phyloP scores from a whole-genome alignment of 2,797 vertebrate genomes.

The Leptodactylus fallax region DNA sequence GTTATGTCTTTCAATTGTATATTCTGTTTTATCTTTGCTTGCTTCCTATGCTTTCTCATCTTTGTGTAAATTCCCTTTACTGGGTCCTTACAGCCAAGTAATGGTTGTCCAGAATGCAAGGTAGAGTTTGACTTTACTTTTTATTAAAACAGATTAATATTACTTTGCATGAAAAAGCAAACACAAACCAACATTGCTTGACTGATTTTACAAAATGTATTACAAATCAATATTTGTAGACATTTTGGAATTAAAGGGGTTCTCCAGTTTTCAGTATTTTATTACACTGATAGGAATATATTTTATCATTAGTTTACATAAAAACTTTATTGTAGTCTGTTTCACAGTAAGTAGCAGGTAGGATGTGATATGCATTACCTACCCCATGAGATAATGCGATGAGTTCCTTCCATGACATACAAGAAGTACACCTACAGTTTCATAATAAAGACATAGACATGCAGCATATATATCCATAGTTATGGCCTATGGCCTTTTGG shows the following conservation, averaged over 20 bases:
- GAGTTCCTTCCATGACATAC: no score
- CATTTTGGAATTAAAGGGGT: constrained; percentile 14
- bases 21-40: constrained; percentile 69
- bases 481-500: no score
- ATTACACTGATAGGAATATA: not conserved
- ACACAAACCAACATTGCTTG: not conserved
- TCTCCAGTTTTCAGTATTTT: not conserved
- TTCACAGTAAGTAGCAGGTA: no score
- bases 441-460: no score
- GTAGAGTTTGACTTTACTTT: constrained; percentile 83
- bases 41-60: constrained; percentile 74
- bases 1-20: constrained; percentile 63
- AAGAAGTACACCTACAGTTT: no score
- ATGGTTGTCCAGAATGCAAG: constrained; percentile 99
- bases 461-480: no score
- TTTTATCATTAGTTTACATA: not conserved
- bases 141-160: constrained; percentile 44
- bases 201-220: not conserved
- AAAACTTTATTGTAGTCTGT: not conserved
- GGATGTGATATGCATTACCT: no score
- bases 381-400: no score
- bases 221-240: not conserved
- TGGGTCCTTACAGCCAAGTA: constrained; percentile 96
- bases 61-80: constrained; percentile 70
- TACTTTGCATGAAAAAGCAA: not conserved